Conservation (phyloP, 1,140 invertebrate species). For the Drosophila mojavensis region DNA sequence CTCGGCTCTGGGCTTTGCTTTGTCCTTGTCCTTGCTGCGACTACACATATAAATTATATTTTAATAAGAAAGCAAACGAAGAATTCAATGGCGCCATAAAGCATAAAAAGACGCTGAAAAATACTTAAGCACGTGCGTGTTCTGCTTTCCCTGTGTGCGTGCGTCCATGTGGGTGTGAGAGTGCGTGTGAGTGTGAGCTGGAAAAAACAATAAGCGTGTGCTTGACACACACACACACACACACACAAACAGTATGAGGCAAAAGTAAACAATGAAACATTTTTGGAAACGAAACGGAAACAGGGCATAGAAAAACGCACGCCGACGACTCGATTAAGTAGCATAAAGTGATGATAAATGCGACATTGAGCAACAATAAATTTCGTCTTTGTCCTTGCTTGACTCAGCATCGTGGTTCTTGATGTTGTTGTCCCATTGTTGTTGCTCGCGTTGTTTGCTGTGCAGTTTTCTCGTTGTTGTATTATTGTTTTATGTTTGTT, state of each 20-base stretch:
- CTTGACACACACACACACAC: constrained; percentile 19
- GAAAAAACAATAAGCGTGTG: constrained; percentile 70
- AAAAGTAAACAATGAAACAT: constrained; percentile 76
- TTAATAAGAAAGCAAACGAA: constrained; percentile 82
- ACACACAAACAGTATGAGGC: constrained; percentile 28
- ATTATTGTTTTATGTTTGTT: constrained; percentile 32
- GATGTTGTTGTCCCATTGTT: constrained; percentile 32
- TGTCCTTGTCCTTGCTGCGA: constrained; percentile 48
- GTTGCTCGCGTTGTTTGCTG: constrained; percentile 8
- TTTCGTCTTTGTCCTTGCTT: constrained; percentile 42
- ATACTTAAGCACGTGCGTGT: constrained; percentile 62
- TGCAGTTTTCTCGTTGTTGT: constrained; percentile 1
- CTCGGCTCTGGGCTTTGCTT: constrained; percentile 23
- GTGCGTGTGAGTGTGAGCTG: constrained; percentile 31
- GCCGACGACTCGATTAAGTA: constrained; percentile 73
- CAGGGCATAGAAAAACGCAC: constrained; percentile 52
- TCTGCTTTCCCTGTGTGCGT: constrained; percentile 3
- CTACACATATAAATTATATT: constrained; percentile 80
- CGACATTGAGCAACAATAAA: constrained; percentile 83
- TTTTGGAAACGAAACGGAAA: constrained; percentile 47
- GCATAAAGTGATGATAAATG: constrained; percentile 83
- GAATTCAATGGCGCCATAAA: constrained; percentile 82
- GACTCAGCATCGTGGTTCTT: background rate
- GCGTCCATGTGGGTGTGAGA: constrained; percentile 32
- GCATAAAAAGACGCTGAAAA: constrained; percentile 78